Base-by-base conservation (phyloP, 2,888 invertebrate species). In the Nowickia ferox region DNA sequence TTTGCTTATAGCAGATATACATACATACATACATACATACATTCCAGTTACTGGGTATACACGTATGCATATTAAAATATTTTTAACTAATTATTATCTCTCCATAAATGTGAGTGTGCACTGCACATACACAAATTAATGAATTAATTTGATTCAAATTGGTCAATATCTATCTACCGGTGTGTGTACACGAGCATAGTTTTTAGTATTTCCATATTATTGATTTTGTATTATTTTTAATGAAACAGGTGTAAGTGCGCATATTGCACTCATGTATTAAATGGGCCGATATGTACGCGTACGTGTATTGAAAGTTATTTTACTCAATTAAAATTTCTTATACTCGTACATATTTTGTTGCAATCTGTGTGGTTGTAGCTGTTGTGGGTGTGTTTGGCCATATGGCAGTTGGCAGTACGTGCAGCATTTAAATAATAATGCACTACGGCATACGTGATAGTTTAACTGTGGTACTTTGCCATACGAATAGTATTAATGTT, bases 261-360 rank as follows among this genome's bases (percentile, higher is more conserved):
- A 17, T 57, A 38, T 55, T 51, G 51, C 40, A 65, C 46, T 3
- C n/a, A 19, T 22, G 17, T 48, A 48, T 40, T 30, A 22, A 30
- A 53, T 17, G n/a, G 48, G 59, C 15, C 40, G 19, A 40, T 51
- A 30, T 51, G 46, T 48, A 77, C 72, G 84, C 81, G 77, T 15
- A 81, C 72, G 84, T 85, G 77, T 15, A 51, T 51, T 65, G 57
- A 17, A 74, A 85, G 48, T 78, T 74, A 85, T 82, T 81, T 78
- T 69, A 82, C 74, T 82, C 85, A 82, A 81, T 85, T 82, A 74
- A 82, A 59, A 69, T 82, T 74, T 82, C 51, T n/a, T n/a, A n/a
- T n/a, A n/a, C 48, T 75, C 30, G 6, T 30, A 6, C 0, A 68
- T 65, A 77, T 42, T 48, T 77, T 69, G 53, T 48, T 75, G 72